phyloP scores from a whole-genome alignment of 1,140 invertebrate genomes.

The Periplaneta americana region DNA sequence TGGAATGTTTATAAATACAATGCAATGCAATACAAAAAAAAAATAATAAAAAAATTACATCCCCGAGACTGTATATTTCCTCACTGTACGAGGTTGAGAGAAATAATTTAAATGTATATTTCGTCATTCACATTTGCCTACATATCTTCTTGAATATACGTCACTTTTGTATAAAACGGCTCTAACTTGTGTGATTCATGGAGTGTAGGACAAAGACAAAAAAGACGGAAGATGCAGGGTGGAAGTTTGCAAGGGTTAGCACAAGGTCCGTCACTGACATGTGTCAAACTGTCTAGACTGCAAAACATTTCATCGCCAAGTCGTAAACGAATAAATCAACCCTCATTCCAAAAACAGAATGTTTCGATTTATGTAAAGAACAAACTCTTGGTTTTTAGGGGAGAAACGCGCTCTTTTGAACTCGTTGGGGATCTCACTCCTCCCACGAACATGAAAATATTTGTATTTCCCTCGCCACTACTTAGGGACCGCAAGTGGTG shows the following conservation, averaged over 20 bases:
- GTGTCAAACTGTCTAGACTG: neutral
- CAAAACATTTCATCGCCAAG: neutral
- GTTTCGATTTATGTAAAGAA: neutral
- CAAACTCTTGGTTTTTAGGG: neutral
- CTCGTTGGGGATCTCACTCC: neutral
- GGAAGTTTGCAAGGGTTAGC: neutral
- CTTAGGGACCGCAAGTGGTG: neutral
- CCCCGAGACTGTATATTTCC: too few species aligned
- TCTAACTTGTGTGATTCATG: neutral
- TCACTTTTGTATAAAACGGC: neutral
- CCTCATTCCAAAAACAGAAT: neutral
- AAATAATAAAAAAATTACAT: too few species aligned
- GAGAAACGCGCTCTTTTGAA: neutral
- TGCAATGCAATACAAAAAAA: too few species aligned
- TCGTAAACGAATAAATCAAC: neutral
- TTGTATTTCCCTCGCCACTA: neutral
- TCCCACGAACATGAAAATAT: neutral
- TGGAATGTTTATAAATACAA: too few species aligned
- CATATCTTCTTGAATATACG: too few species aligned
- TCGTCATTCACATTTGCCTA: too few species aligned
- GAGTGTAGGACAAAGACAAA: neutral
- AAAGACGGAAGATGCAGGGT: neutral
- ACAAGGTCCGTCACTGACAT: neutral
- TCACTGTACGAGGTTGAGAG: too few species aligned
- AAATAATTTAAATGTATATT: too few species aligned